Evolutionary conservation across 2,113 vertebrate genomes (phyloP).

Genomic region (Menura novaehollandiae): DNA sequence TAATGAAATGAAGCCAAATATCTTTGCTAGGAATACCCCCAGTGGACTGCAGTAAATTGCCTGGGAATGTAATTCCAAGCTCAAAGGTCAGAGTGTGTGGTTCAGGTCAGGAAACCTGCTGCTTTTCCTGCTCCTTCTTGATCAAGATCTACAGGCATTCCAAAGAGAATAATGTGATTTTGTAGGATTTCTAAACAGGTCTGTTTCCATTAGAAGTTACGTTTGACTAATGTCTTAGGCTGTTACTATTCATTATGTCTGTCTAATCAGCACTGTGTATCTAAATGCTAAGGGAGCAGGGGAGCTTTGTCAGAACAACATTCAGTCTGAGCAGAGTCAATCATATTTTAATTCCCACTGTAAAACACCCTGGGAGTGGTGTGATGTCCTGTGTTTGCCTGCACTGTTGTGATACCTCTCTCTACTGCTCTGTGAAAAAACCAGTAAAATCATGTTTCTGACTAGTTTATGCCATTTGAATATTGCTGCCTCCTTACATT

Average conservation of each 20-base stretch:
- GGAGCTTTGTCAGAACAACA: background rate
- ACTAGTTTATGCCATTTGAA: background rate
- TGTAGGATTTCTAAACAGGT: background rate
- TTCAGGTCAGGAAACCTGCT: conserved; percentile 20
- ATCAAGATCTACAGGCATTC: background rate
- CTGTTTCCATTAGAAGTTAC: background rate
- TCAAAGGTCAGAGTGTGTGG: conserved; percentile 21
- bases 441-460: background rate
- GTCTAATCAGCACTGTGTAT: background rate
- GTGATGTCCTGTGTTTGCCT: background rate
- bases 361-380: background rate
- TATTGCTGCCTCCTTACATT: background rate
- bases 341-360: background rate
- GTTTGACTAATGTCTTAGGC: background rate
- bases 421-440: background rate
- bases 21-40: background rate
- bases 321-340: background rate
- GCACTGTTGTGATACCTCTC: background rate
- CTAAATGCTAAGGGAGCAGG: background rate
- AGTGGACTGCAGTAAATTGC: background rate
- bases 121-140: background rate
- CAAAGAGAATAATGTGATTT: background rate
- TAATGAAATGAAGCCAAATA: background rate
- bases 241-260: background rate
- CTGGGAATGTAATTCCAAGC: conserved; percentile 14